Evolutionary conservation across 2,797 vertebrate genomes (phyloP).

Genomic region (Ateles fusciceps): DNA sequence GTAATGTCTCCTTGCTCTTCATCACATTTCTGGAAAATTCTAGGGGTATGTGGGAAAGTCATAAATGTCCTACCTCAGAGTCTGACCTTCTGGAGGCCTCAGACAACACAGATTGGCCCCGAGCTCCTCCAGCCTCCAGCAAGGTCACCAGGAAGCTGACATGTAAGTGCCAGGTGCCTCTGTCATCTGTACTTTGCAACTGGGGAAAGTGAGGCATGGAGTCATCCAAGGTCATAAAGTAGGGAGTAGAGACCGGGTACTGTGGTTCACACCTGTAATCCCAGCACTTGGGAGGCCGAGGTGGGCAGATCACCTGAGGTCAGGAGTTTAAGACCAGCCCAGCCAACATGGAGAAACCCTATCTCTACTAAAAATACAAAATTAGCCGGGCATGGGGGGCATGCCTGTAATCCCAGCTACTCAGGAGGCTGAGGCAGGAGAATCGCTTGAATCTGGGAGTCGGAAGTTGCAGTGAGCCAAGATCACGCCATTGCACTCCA

Average conservation of each 20-base stretch:
- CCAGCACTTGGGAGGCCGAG: too few species aligned
- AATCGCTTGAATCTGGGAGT: too few species aligned
- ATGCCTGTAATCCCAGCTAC: too few species aligned
- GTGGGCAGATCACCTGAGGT: too few species aligned
- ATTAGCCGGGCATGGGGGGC: too few species aligned
- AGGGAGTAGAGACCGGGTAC: not conserved
- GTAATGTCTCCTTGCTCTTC: rapidly evolving
- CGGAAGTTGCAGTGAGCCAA: too few species aligned
- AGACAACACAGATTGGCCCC: not conserved
- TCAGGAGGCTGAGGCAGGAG: too few species aligned
- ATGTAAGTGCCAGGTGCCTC: not conserved
- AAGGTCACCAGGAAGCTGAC: not conserved
- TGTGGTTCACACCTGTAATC: too few species aligned
- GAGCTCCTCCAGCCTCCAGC: not conserved
- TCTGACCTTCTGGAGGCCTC: not conserved
- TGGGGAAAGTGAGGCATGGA: not conserved
- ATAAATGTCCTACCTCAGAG: not conserved
- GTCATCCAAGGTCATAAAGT: not conserved
- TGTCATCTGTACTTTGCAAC: not conserved
- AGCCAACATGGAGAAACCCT: too few species aligned
- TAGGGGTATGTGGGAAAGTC: not conserved
- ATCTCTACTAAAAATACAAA: too few species aligned
- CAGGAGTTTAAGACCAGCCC: too few species aligned
- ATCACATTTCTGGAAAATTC: slow-evolving; percentile 28
- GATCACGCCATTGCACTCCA: too few species aligned